Evolutionary conservation across 1,140 invertebrate genomes (phyloP), one percentile per base, ranked within the genome.

Genomic region (Hirudo medicinalis): DNA sequence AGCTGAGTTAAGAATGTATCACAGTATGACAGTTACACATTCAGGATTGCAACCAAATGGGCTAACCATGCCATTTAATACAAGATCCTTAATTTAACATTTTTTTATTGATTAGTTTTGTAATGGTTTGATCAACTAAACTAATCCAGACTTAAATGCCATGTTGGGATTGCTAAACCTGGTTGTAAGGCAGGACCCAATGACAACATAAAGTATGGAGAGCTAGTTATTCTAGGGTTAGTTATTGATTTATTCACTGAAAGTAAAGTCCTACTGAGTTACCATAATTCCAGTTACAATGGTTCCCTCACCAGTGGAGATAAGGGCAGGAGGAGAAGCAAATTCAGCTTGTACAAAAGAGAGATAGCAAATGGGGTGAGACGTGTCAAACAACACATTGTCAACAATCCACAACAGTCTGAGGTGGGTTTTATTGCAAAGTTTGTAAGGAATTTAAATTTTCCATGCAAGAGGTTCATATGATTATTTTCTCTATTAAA

Each of bases 191-290:
- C 57, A 63, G 22, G 29, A n/a, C 22, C 57, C 9, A 63, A 32
- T 63, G 29, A 63, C 19, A 25, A 22, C 15, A 15, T 90, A 76
- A 91, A 91, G 85, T 94, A 92, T 85, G 91, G 91, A 75, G 91
- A 94, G 86, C 86, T 94, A 80, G 89, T 93, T 80, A 92, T 94
- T 83, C 87, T 93, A 80, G 91, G 91, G 90, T 94, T 85, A 88
- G 87, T 86, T 71, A 70, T 76, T 60, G 54, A 29, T 20, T 71
- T 53, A 54, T 11, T 54, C 19, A 55, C 19, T 20, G 17, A 22
- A 32, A 32, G 54, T 25, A 5, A 63, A 32, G 57, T 11, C 17
- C 25, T 29, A 20, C 13, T 6, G 17, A 69, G 13, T 49, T 63
- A 25, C 72, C 19, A 71, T 63, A 6, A 25, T 67, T 49, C 84